Percentiles rank a stretch among this genome's conserved stretches.
Evolutionary conservation across 2,113 vertebrate species (phyloP).

Genomic region (Alligator mississippiensis): DNA sequence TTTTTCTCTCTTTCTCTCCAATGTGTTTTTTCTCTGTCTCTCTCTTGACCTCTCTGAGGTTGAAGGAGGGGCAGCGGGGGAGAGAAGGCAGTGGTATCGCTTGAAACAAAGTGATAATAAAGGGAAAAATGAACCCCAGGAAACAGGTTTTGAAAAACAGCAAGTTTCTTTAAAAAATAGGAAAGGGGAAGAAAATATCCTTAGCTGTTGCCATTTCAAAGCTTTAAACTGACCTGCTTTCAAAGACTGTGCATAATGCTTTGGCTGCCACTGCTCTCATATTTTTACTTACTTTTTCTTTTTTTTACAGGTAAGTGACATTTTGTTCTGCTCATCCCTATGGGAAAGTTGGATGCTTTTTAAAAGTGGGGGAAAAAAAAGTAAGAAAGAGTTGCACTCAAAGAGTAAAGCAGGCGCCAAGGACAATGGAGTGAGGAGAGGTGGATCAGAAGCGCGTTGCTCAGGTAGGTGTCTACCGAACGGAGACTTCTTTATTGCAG

Average conservation of each 20-base stretch:
- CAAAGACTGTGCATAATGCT: slow-evolving; percentile 72
- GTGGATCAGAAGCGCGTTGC: slow-evolving; percentile 22
- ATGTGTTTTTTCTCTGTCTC: not conserved
- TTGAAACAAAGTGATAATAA: not conserved
- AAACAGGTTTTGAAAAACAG: slow-evolving; percentile 39
- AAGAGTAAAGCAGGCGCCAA: slow-evolving; percentile 45
- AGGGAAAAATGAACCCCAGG: not conserved
- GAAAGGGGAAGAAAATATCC: slow-evolving; percentile 62
- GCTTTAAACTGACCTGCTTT: slow-evolving; percentile 77
- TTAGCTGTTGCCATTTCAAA: slow-evolving; percentile 76
- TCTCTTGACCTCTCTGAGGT: not conserved
- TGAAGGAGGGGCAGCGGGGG: not conserved
- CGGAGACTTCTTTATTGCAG: not conserved
- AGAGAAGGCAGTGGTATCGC: rapidly evolving
- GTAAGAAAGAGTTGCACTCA: not conserved
- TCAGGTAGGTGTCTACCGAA: slow-evolving; percentile 68
- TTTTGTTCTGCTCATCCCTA: slow-evolving; percentile 76
- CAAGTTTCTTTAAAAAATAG: slow-evolving; percentile 64
- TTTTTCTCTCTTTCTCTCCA: not conserved
- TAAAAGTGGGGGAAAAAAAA: not conserved
- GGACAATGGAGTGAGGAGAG: slow-evolving; percentile 27
- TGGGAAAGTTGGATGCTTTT: slow-evolving; percentile 72
- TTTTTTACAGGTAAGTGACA: slow-evolving; percentile 79
- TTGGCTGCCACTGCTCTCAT: slow-evolving; percentile 63
- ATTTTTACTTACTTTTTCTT: not conserved